Conservation (phyloP, 2,797 vertebrate genomes). For the Forpus xanthops region DNA sequence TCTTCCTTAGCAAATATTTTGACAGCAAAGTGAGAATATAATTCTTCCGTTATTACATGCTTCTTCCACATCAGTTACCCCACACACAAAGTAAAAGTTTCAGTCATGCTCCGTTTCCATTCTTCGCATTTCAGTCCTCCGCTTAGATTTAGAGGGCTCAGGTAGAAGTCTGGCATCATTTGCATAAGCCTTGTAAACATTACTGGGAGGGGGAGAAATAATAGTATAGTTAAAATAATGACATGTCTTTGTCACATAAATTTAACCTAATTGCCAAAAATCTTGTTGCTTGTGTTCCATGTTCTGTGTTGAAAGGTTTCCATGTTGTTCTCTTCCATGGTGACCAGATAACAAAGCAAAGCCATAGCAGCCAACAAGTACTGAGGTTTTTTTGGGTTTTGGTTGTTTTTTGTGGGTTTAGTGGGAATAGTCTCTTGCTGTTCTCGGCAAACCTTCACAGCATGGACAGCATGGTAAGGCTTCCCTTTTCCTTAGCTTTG, state of each 20-base stretch:
- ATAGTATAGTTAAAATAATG: neutral
- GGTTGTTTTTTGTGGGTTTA: no score
- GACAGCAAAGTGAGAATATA: neutral
- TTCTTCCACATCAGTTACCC: neutral
- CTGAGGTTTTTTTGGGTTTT: neutral
- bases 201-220: neutral
- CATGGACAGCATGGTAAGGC: neutral
- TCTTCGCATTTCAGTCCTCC: neutral
- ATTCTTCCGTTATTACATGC: neutral
- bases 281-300: neutral
- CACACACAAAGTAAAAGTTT: neutral
- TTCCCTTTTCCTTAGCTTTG: neutral
- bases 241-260: neutral
- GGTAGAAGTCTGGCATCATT: neutral
- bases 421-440: neutral
- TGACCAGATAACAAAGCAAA: neutral
- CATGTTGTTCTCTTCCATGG: accelerated
- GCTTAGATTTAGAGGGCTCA: neutral
- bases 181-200: neutral
- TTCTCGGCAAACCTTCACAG: neutral
- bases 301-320: neutral
- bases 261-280: neutral
- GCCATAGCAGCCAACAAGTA: neutral
- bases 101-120: neutral
- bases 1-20: neutral